Conservation (phyloP, 2,113 vertebrate species). For the Probosciger aterrimus region DNA sequence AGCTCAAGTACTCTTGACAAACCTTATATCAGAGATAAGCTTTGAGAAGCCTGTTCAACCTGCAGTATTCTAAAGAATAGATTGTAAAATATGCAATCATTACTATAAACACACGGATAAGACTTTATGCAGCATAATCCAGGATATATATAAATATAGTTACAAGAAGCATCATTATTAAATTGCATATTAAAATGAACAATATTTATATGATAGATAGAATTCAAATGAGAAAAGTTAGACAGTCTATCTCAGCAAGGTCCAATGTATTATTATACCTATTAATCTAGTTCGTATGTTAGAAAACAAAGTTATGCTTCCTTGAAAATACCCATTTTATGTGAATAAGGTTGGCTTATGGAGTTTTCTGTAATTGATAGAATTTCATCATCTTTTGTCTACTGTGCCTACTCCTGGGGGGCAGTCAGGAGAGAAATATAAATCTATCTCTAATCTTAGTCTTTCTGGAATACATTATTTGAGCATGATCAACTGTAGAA, state of each 20-base stretch:
- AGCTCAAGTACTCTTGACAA: neutral
- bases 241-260: neutral
- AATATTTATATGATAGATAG: neutral
- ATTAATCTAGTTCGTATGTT: neutral
- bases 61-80: neutral
- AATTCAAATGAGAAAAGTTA: neutral
- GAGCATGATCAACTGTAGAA: neutral
- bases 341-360: neutral
- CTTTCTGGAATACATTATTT: neutral
- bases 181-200: neutral
- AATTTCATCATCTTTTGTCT: slow-evolving; percentile 5
- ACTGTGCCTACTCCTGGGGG: neutral
- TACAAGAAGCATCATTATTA: neutral
- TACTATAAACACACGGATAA: neutral
- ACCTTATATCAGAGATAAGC: neutral
- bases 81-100: neutral
- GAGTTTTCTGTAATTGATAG: neutral
- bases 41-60: neutral
- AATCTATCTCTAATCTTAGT: neutral
- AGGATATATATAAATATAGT: neutral
- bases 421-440: neutral
- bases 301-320: neutral
- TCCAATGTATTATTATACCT: neutral
- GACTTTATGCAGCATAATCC: neutral
- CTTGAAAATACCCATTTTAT: neutral